phyloP scores from a whole-genome alignment of 2,888 invertebrate genomes.

The Agrochola macilenta region DNA sequence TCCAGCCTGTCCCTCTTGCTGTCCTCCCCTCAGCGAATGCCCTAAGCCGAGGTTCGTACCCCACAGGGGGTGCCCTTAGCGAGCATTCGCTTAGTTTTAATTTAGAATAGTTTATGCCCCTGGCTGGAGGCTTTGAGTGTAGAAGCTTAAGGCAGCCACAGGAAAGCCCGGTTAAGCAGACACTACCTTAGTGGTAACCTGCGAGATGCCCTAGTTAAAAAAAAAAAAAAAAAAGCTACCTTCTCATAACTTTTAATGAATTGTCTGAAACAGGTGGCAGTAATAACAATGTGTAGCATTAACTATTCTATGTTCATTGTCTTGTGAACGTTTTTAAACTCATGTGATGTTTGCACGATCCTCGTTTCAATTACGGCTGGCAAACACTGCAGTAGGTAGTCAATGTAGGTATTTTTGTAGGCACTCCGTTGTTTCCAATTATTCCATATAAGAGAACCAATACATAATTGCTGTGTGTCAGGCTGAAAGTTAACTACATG shows the following conservation, averaged over 20 bases:
- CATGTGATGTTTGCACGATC: slow-evolving; percentile 16
- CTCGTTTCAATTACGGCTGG: slow-evolving; percentile 26
- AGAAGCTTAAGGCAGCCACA: no score
- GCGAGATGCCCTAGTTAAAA: no score
- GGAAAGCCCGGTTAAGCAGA: no score
- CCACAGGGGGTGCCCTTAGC: no score
- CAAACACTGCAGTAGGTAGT: background rate
- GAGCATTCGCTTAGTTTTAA: no score
- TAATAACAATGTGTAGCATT: background rate
- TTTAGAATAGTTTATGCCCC: no score
- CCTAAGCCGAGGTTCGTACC: no score
- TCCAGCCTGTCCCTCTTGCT: no score
- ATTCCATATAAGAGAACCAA: slow-evolving; percentile 41
- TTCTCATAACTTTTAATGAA: slow-evolving; percentile 28
- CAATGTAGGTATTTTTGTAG: background rate
- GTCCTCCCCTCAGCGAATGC: no score
- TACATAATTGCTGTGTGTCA: slow-evolving; percentile 11
- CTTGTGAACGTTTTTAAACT: slow-evolving; percentile 21
- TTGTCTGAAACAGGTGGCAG: background rate
- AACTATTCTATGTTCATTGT: slow-evolving; percentile 6
- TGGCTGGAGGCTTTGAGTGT: no score
- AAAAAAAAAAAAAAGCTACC: no score
- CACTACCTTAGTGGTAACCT: no score
- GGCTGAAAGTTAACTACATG: slow-evolving; percentile 6
- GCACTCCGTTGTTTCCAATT: slow-evolving; percentile 20